Evolutionary conservation across 2,888 invertebrate species (phyloP).

Genomic region (Trachelus iudaicus): DNA sequence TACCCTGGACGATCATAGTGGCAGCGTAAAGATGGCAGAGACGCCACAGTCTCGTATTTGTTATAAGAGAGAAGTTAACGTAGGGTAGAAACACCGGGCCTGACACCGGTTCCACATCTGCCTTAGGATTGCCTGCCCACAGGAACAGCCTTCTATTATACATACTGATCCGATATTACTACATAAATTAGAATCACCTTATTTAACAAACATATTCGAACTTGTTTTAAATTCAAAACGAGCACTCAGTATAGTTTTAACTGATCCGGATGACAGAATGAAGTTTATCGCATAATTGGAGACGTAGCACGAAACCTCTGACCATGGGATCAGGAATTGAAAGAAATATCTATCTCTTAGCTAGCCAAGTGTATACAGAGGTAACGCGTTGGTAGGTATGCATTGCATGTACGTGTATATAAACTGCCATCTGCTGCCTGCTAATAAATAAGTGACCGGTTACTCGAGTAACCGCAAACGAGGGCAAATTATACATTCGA

Average conservation of each 20-base stretch:
- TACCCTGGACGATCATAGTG: not conserved
- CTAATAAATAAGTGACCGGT: not conserved
- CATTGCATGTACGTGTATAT: not conserved
- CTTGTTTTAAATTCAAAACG: not conserved
- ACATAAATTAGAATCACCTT: not conserved
- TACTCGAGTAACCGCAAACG: not conserved
- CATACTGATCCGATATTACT: not conserved
- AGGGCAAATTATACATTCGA: not conserved
- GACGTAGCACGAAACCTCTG: not conserved
- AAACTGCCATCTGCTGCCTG: not conserved
- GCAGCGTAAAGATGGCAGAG: not conserved
- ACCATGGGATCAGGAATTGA: not conserved
- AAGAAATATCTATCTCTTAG: not conserved
- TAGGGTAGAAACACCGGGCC: not conserved
- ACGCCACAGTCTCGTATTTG: not conserved
- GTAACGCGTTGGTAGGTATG: not conserved
- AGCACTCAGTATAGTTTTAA: not conserved
- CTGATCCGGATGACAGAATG: not conserved
- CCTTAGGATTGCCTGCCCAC: not conserved
- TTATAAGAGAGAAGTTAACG: not conserved
- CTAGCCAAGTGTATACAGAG: not conserved
- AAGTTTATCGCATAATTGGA: not conserved
- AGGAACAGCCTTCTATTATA: not conserved
- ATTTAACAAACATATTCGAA: not conserved
- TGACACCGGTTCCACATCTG: conserved; percentile 14